Base-by-base conservation (phyloP, 92 coral and sea anemone species). In the Parazoanthus atlanticus region DNA sequence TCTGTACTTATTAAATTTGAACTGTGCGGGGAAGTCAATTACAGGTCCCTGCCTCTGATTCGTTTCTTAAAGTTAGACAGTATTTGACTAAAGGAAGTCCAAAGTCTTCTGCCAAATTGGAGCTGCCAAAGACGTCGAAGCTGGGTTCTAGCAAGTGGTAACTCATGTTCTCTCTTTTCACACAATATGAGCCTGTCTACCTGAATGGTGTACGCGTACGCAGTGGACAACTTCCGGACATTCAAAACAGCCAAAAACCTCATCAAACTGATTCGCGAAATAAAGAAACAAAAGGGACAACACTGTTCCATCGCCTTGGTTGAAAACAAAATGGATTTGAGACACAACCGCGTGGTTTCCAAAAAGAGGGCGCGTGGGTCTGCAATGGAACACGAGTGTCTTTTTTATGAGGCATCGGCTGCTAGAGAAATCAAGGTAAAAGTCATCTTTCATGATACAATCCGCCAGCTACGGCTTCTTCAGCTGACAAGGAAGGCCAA, bases 181-280 rank as follows among this genome's bases (percentile, higher is more conserved):
- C 56, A 90, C 56, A 95, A 96, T 89, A 95, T 71, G 96, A 95
- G 81, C 98, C 98, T 4, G 96, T 95, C 66, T 95, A 95, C 61
- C 83, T 93, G 86, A 95, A 90, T 95, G n/a, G 96, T 93, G 3
- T 95, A 93, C 80, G 89, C 96, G 3, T 95, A 93, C 80, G 89
- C 96, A 86, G 94, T 95, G 65, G 94, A 94, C 72, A 96, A 95
- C 36, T 92, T 91, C 30, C 52, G 96, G 77, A 92, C 96, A 75
- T 95, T 92, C 74, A 94, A 95, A 84, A 95, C 96, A 32, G 96
- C 98, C 23, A 95, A 93, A 49, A 96, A 95, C 64, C 92, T 95
- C 36, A 92, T 95, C 71, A 95, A 95, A 82, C 89, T 95, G 56
- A 92, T 93, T 80, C 94, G 96, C 29, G 98, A 95, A 91, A 89